phyloP scores from a whole-genome alignment of 2,113 vertebrate genomes.

The Epinephelus cyanopodus region DNA sequence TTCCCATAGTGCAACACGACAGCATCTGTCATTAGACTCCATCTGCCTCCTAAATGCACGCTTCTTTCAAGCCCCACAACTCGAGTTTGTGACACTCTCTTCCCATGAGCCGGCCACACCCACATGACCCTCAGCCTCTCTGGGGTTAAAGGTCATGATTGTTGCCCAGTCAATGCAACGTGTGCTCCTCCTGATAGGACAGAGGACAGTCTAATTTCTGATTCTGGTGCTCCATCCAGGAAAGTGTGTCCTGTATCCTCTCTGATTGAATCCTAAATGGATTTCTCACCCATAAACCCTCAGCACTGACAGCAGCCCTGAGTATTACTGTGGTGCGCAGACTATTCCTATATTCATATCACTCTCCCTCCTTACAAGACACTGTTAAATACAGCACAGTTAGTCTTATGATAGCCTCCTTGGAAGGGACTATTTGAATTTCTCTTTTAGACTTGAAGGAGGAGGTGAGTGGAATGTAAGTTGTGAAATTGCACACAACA shows the following conservation, averaged over 20 bases:
- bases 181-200: slow-evolving; percentile 28
- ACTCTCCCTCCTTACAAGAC: slow-evolving; percentile 18
- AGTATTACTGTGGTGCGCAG: slow-evolving; percentile 23
- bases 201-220: slow-evolving; percentile 9
- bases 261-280: slow-evolving; percentile 60
- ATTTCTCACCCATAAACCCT: slow-evolving; percentile 50
- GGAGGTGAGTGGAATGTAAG: slow-evolving; percentile 38
- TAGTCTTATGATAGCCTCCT: slow-evolving; percentile 29
- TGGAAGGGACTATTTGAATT: slow-evolving; percentile 29
- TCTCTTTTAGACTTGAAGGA: slow-evolving; percentile 27
- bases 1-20: too few relatives aligned
- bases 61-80: background rate
- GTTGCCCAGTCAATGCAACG: background rate
- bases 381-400: slow-evolving; percentile 41
- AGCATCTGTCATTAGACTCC: too few relatives aligned
- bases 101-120: background rate
- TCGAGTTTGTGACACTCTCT: background rate
- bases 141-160: slow-evolving; percentile 45
- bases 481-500: slow-evolving; percentile 40
- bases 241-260: slow-evolving; percentile 31
- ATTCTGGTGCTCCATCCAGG: background rate
- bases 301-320: slow-evolving; percentile 49
- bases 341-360: slow-evolving; percentile 24
- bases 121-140: slow-evolving; percentile 7
- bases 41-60: background rate